These are phyloP conservation scores for Maccullochella peelii DNA, from an alignment of 2,113 vertebrate species.

Conservation along the genomic window DNA sequence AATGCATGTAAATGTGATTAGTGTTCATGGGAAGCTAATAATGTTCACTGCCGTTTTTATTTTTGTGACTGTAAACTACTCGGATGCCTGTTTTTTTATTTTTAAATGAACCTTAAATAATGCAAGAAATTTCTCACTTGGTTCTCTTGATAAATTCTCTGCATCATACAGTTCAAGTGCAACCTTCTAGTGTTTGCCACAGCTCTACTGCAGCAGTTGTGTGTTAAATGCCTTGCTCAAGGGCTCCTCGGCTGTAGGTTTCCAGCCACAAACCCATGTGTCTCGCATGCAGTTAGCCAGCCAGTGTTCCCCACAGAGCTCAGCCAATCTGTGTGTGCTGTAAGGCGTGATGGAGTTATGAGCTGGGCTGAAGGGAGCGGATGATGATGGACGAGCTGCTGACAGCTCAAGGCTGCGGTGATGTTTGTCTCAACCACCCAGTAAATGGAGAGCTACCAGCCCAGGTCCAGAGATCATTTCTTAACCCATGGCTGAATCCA, in stretches of 20 bases:
- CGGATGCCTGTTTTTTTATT: not conserved
- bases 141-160: not conserved
- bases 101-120: not conserved
- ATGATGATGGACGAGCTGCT: constrained; percentile 66
- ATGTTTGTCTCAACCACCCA: constrained; percentile 57
- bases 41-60: constrained; percentile 14
- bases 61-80: constrained; percentile 3
- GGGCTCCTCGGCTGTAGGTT: constrained; percentile 1
- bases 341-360: constrained; percentile 71
- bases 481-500: constrained; percentile 42
- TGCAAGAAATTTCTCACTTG: not conserved
- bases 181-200: not conserved
- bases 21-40: constrained; percentile 3
- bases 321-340: constrained; percentile 68
- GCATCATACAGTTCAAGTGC: not conserved
- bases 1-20: constrained; percentile 33
- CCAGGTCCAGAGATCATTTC: constrained; percentile 39
- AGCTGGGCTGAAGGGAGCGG: constrained; percentile 45
- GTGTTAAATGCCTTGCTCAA: constrained; percentile 43
- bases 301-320: constrained; percentile 44
- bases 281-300: constrained; percentile 28
- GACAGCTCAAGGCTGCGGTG: constrained; percentile 64
- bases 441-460: constrained; percentile 40
- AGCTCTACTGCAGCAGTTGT: not conserved
- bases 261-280: constrained; percentile 11